A percentile compares a stretch with the other conserved stretches of the same genome.
Evolutionary conservation across 2,113 vertebrate species (phyloP).

Genomic region (Brachyhypopomus gauderio): DNA sequence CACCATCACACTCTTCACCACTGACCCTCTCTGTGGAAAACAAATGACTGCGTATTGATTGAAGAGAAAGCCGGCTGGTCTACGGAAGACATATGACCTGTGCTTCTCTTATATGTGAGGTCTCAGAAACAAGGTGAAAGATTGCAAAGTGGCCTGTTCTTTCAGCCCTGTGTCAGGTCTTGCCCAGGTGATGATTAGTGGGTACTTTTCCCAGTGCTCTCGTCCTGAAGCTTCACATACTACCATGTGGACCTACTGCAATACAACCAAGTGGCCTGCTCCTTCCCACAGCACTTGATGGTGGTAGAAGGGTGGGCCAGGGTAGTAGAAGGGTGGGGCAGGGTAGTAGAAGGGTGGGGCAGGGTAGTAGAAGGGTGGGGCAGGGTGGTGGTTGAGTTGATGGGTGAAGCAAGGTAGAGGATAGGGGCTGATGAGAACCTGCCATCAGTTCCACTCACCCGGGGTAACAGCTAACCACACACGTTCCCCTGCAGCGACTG

Average conservation of each 20-base stretch:
- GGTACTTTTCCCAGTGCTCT: not conserved
- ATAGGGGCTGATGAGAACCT: constrained; percentile 1
- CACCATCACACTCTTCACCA: constrained; percentile 60
- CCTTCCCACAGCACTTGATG: not conserved
- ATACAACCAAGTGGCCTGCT: not conserved
- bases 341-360: not conserved
- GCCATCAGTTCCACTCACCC: constrained; percentile 18
- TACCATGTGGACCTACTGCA: not conserved
- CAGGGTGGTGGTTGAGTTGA: no score
- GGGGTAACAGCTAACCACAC: constrained; percentile 29
- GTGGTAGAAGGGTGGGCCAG: not conserved
- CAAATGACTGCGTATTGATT: constrained; percentile 35
- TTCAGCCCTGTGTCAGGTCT: not conserved
- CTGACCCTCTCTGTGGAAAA: constrained; percentile 65
- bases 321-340: not conserved
- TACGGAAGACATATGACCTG: no score
- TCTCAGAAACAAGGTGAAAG: not conserved
- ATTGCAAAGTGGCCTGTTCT: not conserved
- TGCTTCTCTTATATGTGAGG: no score
- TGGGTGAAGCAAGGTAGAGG: not conserved
- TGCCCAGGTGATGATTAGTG: not conserved
- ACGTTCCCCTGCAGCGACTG: not conserved
- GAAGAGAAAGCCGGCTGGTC: constrained; percentile 37
- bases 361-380: not conserved
- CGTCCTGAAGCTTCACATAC: not conserved